Evolutionary conservation across 2,888 invertebrate species (phyloP).

Genomic region (Acrobasis repandana): DNA sequence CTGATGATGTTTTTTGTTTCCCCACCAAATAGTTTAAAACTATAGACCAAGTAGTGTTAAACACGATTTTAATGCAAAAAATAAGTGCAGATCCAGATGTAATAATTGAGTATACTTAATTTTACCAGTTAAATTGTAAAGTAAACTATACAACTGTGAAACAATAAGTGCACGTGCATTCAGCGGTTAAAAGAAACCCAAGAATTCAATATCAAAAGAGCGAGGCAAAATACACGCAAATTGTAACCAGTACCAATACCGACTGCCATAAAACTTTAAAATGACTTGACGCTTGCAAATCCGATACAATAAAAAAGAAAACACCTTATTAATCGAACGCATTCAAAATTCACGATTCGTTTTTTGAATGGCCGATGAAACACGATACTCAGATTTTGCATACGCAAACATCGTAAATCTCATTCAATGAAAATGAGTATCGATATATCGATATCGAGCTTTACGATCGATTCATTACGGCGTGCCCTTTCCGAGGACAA

Average conservation of each 20-base stretch:
- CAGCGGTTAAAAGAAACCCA: background rate
- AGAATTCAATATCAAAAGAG: slow-evolving; percentile 10
- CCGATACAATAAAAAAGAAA: slow-evolving; percentile 50
- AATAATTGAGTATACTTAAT: background rate
- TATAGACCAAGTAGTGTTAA: too few species aligned
- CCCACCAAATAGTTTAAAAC: too few species aligned
- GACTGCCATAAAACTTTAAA: slow-evolving; percentile 34
- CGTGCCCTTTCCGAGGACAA: slow-evolving; percentile 62
- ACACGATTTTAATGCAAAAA: too few species aligned
- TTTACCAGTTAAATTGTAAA: background rate
- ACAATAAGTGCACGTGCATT: background rate
- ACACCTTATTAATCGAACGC: slow-evolving; percentile 58
- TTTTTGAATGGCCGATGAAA: slow-evolving; percentile 76
- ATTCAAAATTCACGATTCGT: slow-evolving; percentile 61
- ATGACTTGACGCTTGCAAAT: slow-evolving; percentile 46
- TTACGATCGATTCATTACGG: slow-evolving; percentile 66
- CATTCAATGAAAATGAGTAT: slow-evolving; percentile 72
- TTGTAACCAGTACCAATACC: slow-evolving; percentile 22
- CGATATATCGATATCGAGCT: slow-evolving; percentile 68
- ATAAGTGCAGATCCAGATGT: too few species aligned
- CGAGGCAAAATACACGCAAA: slow-evolving; percentile 17
- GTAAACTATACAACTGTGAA: slow-evolving; percentile 6
- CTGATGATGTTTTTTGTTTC: too few species aligned
- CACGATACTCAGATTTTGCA: slow-evolving; percentile 70
- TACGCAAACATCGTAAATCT: slow-evolving; percentile 78